These are phyloP conservation scores for Notothenia coriiceps DNA, from an alignment of 2,113 vertebrate species.

Conservation along the genomic window DNA sequence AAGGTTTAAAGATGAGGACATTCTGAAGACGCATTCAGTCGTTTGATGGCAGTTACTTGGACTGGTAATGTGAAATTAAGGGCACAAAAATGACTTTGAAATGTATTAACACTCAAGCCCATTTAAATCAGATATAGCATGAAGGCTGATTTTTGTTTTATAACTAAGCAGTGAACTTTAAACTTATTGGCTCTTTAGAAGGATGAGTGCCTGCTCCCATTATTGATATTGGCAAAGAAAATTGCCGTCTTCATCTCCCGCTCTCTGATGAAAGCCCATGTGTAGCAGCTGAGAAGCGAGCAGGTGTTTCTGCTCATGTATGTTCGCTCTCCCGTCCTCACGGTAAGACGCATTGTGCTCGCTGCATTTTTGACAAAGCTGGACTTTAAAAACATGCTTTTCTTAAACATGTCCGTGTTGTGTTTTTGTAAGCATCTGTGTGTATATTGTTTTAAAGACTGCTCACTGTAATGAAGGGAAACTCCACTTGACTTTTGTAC, in stretches of 20 bases:
- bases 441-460: conserved; percentile 38
- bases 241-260: background rate
- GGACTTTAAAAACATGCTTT: conserved; percentile 47
- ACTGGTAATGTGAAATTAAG: background rate
- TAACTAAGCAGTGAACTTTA: conserved; percentile 16
- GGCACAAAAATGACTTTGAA: background rate
- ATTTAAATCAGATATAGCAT: background rate
- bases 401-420: conserved; percentile 19
- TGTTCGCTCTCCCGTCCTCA: conserved; percentile 1
- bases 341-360: background rate
- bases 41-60: background rate
- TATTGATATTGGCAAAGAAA: background rate
- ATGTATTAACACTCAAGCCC: background rate
- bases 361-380: conserved; percentile 36
- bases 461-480: conserved; percentile 68
- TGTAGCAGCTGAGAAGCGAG: conserved; percentile 3
- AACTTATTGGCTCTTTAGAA: background rate
- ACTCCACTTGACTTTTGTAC: conserved; percentile 67
- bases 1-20: background rate
- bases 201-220: background rate
- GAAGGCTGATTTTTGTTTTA: conserved; percentile 3
- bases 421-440: conserved; percentile 36
- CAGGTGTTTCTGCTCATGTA: background rate
- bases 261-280: conserved; percentile 2
- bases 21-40: background rate